phyloP scores from a whole-genome alignment of 2,888 invertebrate genomes.

The Bruchidius siliquastri region DNA sequence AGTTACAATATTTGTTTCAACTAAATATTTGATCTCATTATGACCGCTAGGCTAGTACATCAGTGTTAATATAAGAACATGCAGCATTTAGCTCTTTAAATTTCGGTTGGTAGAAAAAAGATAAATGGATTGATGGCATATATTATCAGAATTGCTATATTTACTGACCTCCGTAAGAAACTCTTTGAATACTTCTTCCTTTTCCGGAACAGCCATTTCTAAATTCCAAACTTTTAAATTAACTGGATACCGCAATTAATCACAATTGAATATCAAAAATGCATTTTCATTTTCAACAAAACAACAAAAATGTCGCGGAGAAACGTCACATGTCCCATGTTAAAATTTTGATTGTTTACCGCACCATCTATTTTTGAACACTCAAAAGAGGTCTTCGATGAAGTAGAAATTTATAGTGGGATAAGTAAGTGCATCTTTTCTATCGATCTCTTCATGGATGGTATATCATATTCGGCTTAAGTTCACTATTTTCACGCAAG shows the following conservation, averaged over 20 bases:
- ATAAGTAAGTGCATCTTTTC: too few species aligned
- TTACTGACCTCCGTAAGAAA: conserved; percentile 76
- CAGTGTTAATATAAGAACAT: neutral
- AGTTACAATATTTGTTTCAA: too few species aligned
- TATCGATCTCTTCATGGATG: too few species aligned
- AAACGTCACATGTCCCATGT: neutral
- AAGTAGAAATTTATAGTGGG: too few species aligned
- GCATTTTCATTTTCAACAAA: neutral
- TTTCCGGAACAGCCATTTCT: conserved; percentile 41
- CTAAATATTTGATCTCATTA: neutral
- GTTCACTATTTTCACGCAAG: too few species aligned
- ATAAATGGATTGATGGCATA: neutral
- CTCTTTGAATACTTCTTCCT: conserved; percentile 71
- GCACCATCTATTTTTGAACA: neutral
- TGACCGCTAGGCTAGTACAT: too few species aligned
- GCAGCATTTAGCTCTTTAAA: neutral
- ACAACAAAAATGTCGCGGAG: neutral
- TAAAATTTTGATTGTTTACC: neutral
- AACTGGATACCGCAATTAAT: neutral
- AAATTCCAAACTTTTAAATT: neutral
- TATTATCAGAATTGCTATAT: neutral
- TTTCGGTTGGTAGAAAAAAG: too few species aligned
- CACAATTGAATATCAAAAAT: neutral
- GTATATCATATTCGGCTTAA: too few species aligned
- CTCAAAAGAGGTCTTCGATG: too few species aligned